Percentiles rank a stretch among this genome's conserved stretches.
Conservation (phyloP, 2,888 invertebrate genomes). For the Eupithecia subumbrata region DNA sequence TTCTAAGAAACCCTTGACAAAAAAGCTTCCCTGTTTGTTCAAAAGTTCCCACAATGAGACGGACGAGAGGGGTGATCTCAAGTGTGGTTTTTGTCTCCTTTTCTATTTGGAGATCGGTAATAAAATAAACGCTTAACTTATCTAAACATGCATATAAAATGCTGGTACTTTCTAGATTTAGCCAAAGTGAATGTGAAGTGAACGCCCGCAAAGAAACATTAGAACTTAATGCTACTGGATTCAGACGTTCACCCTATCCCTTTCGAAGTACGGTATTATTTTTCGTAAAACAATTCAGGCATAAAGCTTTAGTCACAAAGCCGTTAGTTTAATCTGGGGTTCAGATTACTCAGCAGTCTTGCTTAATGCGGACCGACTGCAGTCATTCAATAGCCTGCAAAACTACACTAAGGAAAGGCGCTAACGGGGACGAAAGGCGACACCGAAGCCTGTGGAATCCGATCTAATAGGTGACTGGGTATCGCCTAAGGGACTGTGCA, state of each 20-base stretch:
- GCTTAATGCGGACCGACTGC: slow-evolving; percentile 74
- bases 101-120: slow-evolving; percentile 75
- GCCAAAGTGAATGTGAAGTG: slow-evolving; percentile 20
- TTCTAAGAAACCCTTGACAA: slow-evolving; percentile 69
- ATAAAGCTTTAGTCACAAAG: slow-evolving; percentile 71
- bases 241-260: slow-evolving; percentile 42
- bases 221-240: slow-evolving; percentile 32
- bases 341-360: slow-evolving; percentile 77
- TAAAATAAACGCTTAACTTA: slow-evolving; percentile 66
- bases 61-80: slow-evolving; percentile 74
- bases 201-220: slow-evolving; percentile 33
- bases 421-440: slow-evolving; percentile 78
- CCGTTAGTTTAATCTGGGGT: slow-evolving; percentile 73
- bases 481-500: slow-evolving; percentile 47
- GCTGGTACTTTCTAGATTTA: slow-evolving; percentile 8
- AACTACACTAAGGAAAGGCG: slow-evolving; percentile 76
- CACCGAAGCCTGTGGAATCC: slow-evolving; percentile 75
- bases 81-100: slow-evolving; percentile 78
- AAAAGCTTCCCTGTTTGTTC: slow-evolving; percentile 70
- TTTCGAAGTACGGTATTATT: slow-evolving; percentile 54
- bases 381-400: slow-evolving; percentile 80
- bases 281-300: slow-evolving; percentile 69
- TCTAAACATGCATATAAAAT: slow-evolving; percentile 31
- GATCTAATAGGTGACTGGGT: slow-evolving; percentile 60
- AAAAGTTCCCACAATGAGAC: slow-evolving; percentile 76